phyloP scores from a whole-genome alignment of 1,140 invertebrate genomes.

The Drosophila repletoides region DNA sequence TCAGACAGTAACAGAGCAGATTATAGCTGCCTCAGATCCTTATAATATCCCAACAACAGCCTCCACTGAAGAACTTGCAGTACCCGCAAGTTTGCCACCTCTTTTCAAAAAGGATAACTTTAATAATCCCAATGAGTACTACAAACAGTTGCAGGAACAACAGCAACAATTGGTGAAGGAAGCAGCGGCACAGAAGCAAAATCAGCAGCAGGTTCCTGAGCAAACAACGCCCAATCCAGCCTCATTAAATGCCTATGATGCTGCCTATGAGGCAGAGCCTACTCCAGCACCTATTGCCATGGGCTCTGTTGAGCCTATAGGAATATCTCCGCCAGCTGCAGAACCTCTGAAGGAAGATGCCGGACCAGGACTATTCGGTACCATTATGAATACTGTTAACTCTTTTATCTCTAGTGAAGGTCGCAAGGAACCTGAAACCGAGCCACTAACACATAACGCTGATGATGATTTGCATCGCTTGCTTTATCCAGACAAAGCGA shows the following conservation, averaged over 20 bases:
- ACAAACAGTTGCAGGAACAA: slow-evolving; percentile 51
- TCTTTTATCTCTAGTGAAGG: slow-evolving; percentile 58
- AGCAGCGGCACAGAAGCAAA: background rate
- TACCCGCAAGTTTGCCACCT: slow-evolving; percentile 38
- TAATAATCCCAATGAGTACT: slow-evolving; percentile 54
- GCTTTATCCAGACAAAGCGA: slow-evolving; percentile 40
- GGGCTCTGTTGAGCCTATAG: slow-evolving; percentile 44
- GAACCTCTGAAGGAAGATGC: slow-evolving; percentile 42
- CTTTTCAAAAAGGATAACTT: slow-evolving; percentile 53
- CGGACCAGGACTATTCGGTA: slow-evolving; percentile 59
- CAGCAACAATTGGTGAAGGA: background rate
- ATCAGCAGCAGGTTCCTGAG: background rate
- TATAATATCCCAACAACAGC: background rate
- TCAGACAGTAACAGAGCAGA: background rate
- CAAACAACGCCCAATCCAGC: slow-evolving; percentile 44
- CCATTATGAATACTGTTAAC: slow-evolving; percentile 74
- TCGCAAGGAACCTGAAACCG: slow-evolving; percentile 30
- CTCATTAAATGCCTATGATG: slow-evolving; percentile 32
- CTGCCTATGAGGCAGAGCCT: slow-evolving; percentile 33
- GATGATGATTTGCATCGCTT: slow-evolving; percentile 63
- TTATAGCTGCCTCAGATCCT: background rate
- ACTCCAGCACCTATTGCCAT: slow-evolving; percentile 40
- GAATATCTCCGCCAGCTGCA: slow-evolving; percentile 20
- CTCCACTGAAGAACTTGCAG: background rate
- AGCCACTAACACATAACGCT: slow-evolving; percentile 23